Evolutionary conservation across 2,888 invertebrate genomes (phyloP).

Genomic region (Drosophila rellima): DNA sequence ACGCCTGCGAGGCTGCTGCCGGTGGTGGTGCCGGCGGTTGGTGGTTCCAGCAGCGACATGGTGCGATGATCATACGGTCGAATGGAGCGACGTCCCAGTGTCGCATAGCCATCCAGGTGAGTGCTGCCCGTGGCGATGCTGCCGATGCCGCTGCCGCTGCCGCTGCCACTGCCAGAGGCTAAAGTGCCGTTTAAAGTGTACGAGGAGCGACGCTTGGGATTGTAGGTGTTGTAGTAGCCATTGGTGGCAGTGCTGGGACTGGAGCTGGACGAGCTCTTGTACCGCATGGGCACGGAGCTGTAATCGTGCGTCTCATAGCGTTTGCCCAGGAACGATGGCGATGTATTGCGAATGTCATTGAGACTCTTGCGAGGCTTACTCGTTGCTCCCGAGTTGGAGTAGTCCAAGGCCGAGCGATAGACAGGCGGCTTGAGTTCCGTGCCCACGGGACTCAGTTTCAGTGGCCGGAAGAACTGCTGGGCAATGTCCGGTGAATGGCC

Average conservation of each 20-base stretch:
- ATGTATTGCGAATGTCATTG: slow-evolving; percentile 81
- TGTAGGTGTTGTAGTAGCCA: slow-evolving; percentile 84
- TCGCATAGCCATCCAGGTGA: slow-evolving; percentile 84
- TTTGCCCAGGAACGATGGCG: slow-evolving; percentile 81
- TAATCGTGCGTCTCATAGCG: slow-evolving; percentile 81
- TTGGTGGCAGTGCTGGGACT: slow-evolving; percentile 71
- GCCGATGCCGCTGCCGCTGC: slow-evolving; percentile 45
- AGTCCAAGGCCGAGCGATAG: slow-evolving; percentile 78
- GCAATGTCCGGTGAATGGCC: slow-evolving; percentile 83
- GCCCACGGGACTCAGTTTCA: slow-evolving; percentile 84
- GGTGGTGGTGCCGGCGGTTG: slow-evolving; percentile 51
- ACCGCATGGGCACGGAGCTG: slow-evolving; percentile 72
- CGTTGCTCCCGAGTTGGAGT: slow-evolving; percentile 52
- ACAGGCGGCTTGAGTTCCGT: slow-evolving; percentile 84
- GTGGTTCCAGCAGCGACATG: slow-evolving; percentile 84
- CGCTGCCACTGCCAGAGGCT: slow-evolving; percentile 51
- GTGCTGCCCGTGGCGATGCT: slow-evolving; percentile 58
- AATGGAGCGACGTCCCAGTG: slow-evolving; percentile 83
- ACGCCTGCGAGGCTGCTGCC: slow-evolving; percentile 37
- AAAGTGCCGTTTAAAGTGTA: slow-evolving; percentile 80
- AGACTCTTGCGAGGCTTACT: slow-evolving; percentile 83
- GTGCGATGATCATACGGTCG: slow-evolving; percentile 85
- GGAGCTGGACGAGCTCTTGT: slow-evolving; percentile 75
- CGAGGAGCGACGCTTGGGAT: slow-evolving; percentile 85
- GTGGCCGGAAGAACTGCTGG: slow-evolving; percentile 83